Evolutionary conservation across 2,113 vertebrate genomes (phyloP), one percentile per base, ranked within the genome.

Genomic region (Gallinago undulata): DNA sequence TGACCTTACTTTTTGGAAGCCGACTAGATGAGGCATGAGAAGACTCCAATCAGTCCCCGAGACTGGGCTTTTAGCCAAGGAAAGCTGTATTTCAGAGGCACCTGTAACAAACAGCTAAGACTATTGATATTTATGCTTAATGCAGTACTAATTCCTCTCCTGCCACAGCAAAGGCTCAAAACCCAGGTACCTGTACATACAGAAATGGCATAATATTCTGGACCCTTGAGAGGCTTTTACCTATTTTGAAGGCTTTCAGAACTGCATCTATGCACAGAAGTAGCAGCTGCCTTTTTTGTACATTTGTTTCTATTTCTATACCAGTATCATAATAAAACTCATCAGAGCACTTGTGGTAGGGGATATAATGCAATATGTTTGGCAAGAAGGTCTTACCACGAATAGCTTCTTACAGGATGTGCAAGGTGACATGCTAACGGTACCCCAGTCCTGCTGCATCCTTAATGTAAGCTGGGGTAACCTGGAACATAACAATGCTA

Each of bases 1-100:
- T 68, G 79, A 92, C 74, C 56, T 94, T 90, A 84, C 53, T 66
- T 87, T 85, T 67, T 69, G 51, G 91, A 87, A 63, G 57, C 75
- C 76, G 50, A 69, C 63, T 69, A 89, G 66, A 57, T 19, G 8
- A 81, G 37, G 67, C 70, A 69, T 19, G 31, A 94, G 69, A 76
- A 75, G 79, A 79, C 31, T 84, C 64, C 41, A 82, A 35, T 53
- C 68, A 89, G 60, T 8, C 47, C 56, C 47, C 5, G 19, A 92
- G 56, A 77, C 66, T 2, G 2, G 66, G 76, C 53, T 92, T 66
- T 75, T 66, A 64, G 84, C 81, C 92, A 93, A 87, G 57, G 37
- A 48, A 80, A 85, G 63, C 50, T 70, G 50, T 83, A 87, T 89
- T 94, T 94, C 78, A 87, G 87, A 79, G 50, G 63, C n/a, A 87